Evolutionary conservation across 2,113 vertebrate species (phyloP).

Genomic region (Struthidea cinerea): DNA sequence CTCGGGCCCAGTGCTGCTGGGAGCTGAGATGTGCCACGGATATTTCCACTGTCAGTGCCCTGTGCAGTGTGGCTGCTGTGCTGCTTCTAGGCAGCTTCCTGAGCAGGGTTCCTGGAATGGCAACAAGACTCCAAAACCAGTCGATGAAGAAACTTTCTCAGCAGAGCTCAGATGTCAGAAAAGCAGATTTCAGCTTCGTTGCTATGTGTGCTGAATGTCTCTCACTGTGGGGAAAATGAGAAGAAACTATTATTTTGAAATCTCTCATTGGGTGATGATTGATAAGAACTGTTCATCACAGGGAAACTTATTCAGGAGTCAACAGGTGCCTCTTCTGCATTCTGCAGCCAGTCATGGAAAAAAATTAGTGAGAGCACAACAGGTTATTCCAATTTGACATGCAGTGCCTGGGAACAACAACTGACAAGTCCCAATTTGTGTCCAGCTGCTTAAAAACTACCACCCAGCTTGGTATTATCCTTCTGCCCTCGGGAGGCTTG

Average conservation of each 20-base stretch:
- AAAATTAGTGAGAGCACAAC: not conserved
- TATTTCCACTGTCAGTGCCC: not conserved
- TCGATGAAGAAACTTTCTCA: not conserved
- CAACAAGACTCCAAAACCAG: not conserved
- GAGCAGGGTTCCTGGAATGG: not conserved
- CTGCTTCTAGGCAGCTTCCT: not conserved
- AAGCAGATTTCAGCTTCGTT: not conserved
- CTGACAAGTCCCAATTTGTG: conserved; percentile 55
- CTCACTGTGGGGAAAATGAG: not conserved
- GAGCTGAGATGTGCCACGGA: not conserved
- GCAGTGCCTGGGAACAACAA: conserved; percentile 52
- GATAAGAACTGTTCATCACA: conserved; percentile 19
- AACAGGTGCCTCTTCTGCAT: conserved; percentile 49
- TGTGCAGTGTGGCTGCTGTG: not conserved
- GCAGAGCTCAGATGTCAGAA: not conserved
- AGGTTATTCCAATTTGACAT: conserved; percentile 59
- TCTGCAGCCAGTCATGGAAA: not conserved
- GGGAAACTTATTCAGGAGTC: conserved; percentile 19
- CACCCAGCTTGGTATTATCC: conserved; percentile 58
- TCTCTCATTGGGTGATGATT: not conserved
- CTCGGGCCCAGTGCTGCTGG: not conserved
- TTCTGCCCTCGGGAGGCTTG: conserved; percentile 34
- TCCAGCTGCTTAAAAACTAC: conserved; percentile 64
- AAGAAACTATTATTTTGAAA: conserved; percentile 32
- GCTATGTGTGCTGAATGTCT: not conserved